These are phyloP conservation scores for Dreissena rostriformis DNA, from an alignment of 1,140 invertebrate genomes.

Conservation along the genomic window DNA sequence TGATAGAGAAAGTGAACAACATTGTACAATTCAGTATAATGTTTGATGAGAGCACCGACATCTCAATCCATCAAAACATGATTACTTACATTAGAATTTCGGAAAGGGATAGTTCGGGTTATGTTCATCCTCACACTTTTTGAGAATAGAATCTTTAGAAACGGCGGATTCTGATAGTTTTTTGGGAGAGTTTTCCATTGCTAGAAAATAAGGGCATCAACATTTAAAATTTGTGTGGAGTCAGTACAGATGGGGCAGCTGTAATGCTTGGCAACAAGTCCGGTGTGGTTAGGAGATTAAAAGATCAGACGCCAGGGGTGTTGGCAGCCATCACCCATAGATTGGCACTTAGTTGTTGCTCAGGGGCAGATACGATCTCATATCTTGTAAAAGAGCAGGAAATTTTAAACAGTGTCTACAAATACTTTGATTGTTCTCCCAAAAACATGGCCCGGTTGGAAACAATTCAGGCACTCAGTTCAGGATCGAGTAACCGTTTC, in stretches of 20 bases:
- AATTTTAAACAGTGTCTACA: too few relatives aligned
- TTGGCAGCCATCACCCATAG: too few relatives aligned
- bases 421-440: too few relatives aligned
- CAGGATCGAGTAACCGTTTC: too few relatives aligned
- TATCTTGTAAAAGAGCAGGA: too few relatives aligned
- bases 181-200: constrained; percentile 1
- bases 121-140: neutral
- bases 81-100: constrained; percentile 22
- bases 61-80: constrained; percentile 49
- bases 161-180: too few relatives aligned
- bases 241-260: constrained; percentile 56
- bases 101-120: neutral
- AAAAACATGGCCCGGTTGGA: too few relatives aligned
- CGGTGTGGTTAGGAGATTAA: constrained; percentile 58
- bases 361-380: too few relatives aligned
- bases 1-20: neutral
- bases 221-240: constrained; percentile 20
- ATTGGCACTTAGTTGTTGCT: too few relatives aligned
- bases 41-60: constrained; percentile 32
- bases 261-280: constrained; percentile 58
- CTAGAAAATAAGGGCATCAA: constrained; percentile 21
- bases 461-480: too few relatives aligned
- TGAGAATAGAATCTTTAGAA: neutral
- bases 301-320: constrained; percentile 32
- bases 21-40: constrained; percentile 23